Base-by-base conservation (phyloP, 2,797 vertebrate genomes). In the Sebastes iracundus region DNA sequence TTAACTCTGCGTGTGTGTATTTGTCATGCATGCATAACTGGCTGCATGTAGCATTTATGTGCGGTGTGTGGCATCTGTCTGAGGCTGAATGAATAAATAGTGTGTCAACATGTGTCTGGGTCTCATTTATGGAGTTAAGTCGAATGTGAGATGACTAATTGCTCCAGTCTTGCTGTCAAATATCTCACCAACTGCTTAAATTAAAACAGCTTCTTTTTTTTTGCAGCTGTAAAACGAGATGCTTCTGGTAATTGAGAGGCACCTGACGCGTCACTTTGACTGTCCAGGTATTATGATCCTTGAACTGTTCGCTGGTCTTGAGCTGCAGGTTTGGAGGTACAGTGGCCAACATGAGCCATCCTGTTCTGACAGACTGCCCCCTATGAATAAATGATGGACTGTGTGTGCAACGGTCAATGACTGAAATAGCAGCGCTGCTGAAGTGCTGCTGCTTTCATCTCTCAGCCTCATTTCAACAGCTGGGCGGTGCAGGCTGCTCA, bases 381-480 rank as follows among this genome's bases (percentile, higher is more conserved):
- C 81, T 79, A 90, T 94, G 84, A 94, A 94, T 93, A 94, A 95
- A 93, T 92, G 66, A 95, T 94, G 65, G 77, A 67, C 63, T 84
- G 68, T 79, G 81, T 91, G 89, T 61, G 70, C 79, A 84, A 72
- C 66, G 22, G 87, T 80, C 83, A 82, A 46, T 82, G 79, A 78
- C 59, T 85, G 69, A 77, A 87, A 87, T 86, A 77, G 87, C 67
- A 82, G 69, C 59, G 46, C 72, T 68, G 76, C 55, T 76, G 77
- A 84, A 38, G 5, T 35, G 32, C 63, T 49, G 7, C 58, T 42
- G 65, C 72, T 80, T 86, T 91, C 60, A 83, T 70, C 82, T 81
- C 75, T 77, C 60, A 38, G 35, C 70, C 62, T 82, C 60, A 32
- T 66, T 72, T 61, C 72, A 63, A 61, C 69, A 74, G 63, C 68